Conservation (phyloP, 1,140 invertebrate genomes). For the Macrobrachium rosenbergii region DNA sequence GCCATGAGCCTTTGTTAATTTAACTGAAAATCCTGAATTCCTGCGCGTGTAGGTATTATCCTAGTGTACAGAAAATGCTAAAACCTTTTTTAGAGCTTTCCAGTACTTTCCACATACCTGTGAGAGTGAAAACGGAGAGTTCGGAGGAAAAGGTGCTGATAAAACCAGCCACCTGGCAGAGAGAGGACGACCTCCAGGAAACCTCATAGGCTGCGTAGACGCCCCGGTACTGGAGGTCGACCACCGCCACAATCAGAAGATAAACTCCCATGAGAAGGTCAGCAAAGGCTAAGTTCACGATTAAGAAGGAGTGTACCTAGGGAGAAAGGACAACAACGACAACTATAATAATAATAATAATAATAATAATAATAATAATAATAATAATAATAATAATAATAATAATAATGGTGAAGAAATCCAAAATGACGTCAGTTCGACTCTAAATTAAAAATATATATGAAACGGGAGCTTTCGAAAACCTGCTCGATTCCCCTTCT, state of each 20-base stretch:
- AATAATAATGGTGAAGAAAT: no score
- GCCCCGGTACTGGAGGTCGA: constrained; percentile 74
- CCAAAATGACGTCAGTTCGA: no score
- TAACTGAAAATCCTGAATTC: no score
- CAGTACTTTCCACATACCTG: constrained; percentile 65
- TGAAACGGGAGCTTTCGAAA: no score
- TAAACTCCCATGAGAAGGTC: constrained; percentile 76
- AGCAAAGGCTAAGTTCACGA: constrained; percentile 76
- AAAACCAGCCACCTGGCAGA: constrained; percentile 76
- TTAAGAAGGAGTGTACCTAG: constrained; percentile 76
- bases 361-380: no score
- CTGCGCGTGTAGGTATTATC: no score
- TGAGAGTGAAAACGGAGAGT: constrained; percentile 77
- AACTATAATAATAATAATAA: neutral
- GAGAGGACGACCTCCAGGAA: constrained; percentile 72
- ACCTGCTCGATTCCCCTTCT: no score
- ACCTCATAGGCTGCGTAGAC: constrained; percentile 74
- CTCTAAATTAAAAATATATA: no score
- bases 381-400: no score
- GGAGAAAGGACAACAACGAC: neutral
- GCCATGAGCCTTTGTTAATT: no score
- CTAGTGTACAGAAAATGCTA: neutral
- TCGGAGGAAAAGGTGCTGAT: constrained; percentile 79
- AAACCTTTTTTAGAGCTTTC: neutral
- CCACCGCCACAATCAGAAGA: constrained; percentile 74